phyloP scores from a whole-genome alignment of 2,797 vertebrate genomes.

The Chloroceryle amazona region DNA sequence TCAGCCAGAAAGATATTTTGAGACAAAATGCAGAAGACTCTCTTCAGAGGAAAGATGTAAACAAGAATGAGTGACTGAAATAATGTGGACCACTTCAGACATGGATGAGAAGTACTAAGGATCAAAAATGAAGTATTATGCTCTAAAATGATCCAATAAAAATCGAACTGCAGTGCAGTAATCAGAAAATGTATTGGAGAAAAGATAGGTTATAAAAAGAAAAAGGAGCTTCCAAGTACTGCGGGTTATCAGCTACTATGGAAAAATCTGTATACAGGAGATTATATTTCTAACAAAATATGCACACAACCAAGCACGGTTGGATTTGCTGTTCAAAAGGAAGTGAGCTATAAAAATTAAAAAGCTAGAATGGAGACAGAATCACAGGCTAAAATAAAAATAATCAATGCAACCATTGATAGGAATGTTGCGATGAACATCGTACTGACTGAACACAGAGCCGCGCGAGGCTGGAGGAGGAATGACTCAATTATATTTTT shows the following conservation, averaged over 20 bases:
- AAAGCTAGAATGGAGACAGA: conserved; percentile 35
- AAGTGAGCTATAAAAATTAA: conserved; percentile 58
- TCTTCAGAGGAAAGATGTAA: conserved; percentile 58
- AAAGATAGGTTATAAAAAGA: conserved; percentile 56
- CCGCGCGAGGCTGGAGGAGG: conserved; percentile 38
- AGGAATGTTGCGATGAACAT: conserved; percentile 59
- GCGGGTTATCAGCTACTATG: conserved; percentile 21
- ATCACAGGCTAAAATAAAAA: conserved; percentile 58
- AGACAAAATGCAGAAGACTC: neutral
- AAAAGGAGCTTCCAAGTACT: conserved; percentile 57
- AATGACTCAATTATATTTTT: conserved; percentile 72
- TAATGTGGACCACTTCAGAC: conserved; percentile 49
- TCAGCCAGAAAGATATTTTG: conserved; percentile 4
- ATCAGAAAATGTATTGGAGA: conserved; percentile 64
- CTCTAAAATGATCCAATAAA: conserved; percentile 73
- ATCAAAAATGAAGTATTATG: conserved; percentile 71
- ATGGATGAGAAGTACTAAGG: conserved; percentile 40
- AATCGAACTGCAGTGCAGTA: conserved; percentile 58
- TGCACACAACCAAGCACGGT: neutral
- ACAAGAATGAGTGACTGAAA: conserved; percentile 65
- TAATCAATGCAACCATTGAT: conserved; percentile 75
- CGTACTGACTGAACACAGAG: conserved; percentile 52
- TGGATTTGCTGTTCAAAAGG: conserved; percentile 44
- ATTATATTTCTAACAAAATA: conserved; percentile 12
- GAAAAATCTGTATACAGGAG: conserved; percentile 45